Base-by-base conservation (phyloP, 2,113 vertebrate genomes). In the Uria aalge region DNA sequence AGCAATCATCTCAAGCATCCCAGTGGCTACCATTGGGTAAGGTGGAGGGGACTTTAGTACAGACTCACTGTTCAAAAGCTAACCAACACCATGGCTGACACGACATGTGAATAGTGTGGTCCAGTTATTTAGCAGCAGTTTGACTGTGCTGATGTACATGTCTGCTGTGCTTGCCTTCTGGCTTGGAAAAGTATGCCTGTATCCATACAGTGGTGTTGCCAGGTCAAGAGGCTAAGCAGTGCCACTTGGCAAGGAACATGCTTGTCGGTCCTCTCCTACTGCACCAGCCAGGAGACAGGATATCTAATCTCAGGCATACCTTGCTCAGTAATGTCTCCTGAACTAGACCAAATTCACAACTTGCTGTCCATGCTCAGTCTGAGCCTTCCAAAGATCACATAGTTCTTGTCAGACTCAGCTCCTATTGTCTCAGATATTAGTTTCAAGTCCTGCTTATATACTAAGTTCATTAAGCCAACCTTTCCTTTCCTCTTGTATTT, bases 111-210 rank as follows among this genome's bases (percentile, higher is more conserved):
- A 22, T 23, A 23, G 9, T 27, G 3, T 6, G 11, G 27, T 40
- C 47, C 10, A 47, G 26, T 38, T 73, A 21, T 2, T 64, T 48
- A 53, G 21, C 59, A 52, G 16, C 19, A 47, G 12, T 40, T 48
- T 56, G 27, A 69, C 27, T 4, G 0, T 8, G 1, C 36, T 40
- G 32, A 23, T 52, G 72, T 20, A 4, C 11, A 9, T 1, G 0
- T n/a, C 52, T 2, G 2, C 62, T 50, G 0, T 40, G 53, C 40
- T 75, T 73, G 36, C 30, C 38, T 55, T 72, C 53, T 56, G 32
- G 36, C 67, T n/a, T 27, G 57, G 52, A 53, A 26, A 67, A 53
- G 52, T 20, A 4, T 41, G 29, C 45, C 26, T 53, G 4, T 34
- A 13, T 32, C 40, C 10, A 3, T 59, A 8, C 12, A 24, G 15